Conservation (phyloP, 2,113 vertebrate genomes). For the Stercorarius parasiticus region DNA sequence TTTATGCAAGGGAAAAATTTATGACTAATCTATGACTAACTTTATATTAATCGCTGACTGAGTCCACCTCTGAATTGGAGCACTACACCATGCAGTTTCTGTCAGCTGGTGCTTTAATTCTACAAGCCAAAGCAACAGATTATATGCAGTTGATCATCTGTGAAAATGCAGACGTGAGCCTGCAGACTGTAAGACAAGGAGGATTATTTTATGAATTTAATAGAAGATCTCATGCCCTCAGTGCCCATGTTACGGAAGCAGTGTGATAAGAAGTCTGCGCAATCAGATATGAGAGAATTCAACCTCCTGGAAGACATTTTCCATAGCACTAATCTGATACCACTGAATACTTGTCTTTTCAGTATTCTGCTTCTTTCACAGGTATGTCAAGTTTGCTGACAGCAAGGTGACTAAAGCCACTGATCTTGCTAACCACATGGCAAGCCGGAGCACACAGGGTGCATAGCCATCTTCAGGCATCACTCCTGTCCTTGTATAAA, state of each 20-base stretch:
- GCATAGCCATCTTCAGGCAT: not conserved
- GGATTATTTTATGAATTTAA: not conserved
- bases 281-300: not conserved
- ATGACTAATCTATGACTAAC: conserved; percentile 5
- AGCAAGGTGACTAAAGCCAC: not conserved
- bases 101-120: not conserved
- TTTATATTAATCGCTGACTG: not conserved
- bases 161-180: not conserved
- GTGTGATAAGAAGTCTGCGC: not conserved
- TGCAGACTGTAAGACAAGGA: not conserved
- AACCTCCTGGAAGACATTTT: not conserved
- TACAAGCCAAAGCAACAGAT: not conserved
- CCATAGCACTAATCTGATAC: not conserved
- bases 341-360: not conserved
- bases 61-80: not conserved
- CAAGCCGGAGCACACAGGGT: not conserved
- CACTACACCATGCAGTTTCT: not conserved
- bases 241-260: not conserved
- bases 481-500: not conserved
- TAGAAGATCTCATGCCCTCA: not conserved
- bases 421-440: not conserved
- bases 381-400: not conserved
- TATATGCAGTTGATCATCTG: not conserved
- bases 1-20: not conserved
- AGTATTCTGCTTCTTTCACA: not conserved